Evolutionary conservation across 2,797 vertebrate species (phyloP), one percentile per base, ranked within the genome.

Genomic region (Distichodus sexfasciatus): DNA sequence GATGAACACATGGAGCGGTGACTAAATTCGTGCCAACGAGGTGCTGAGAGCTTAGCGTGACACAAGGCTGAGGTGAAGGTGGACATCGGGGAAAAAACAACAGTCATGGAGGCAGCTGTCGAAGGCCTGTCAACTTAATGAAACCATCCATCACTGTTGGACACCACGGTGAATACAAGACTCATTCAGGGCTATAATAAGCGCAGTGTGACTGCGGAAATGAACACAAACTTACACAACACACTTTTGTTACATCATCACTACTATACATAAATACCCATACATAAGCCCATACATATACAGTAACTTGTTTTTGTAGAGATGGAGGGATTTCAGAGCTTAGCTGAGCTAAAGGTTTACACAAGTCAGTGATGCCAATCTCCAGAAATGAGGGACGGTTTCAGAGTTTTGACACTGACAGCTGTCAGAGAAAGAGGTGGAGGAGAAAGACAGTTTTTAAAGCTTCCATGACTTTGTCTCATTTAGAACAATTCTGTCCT

Each of bases 191-290:
- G 12, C 21, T 4, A 41, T 6, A 3, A 51, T 29, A 3, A 17
- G 6, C 29, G 33, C n/a, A 33, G 12, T 28, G 36, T 15, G 28
- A 28, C 57, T 21, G 41, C 36, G 54, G 29, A 50, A 31, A 71
- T 28, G 48, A 29, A 17, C 21, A 72, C 36, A 17, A 36, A 12
- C n/a, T n/a, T n/a, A n/a, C n/a, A n/a, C n/a, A n/a, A n/a, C n/a
- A n/a, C n/a, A n/a, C n/a, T n/a, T n/a, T n/a, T n/a, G n/a, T 71
- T 54, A 63, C 38, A 38, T 29, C 46, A 51, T 36, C 6, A 43
- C 50, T 40, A 33, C 43, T 31, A 7, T 31, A 50, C 17, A n/a
- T 19, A n/a, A 1, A 5, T 26, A 9, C 31, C 14, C 10, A 60
- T 1, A 12, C 26, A 35, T 15, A 60, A n/a, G 19, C 19, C 43